phyloP scores from a whole-genome alignment of 1,140 invertebrate species.

The Drosophila arawakana region DNA sequence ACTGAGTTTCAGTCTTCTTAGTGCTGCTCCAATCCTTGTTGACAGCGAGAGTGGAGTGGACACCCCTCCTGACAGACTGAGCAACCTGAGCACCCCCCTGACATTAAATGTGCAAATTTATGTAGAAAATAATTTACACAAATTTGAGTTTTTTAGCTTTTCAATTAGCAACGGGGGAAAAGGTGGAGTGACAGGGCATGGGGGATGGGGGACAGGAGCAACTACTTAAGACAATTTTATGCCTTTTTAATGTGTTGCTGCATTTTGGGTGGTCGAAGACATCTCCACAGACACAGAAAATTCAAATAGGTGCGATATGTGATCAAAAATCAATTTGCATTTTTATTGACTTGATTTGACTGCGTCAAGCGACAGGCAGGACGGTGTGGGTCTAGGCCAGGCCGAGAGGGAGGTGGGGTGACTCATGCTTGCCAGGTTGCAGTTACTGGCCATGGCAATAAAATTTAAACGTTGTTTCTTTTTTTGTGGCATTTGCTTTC shows the following conservation, averaged over 20 bases:
- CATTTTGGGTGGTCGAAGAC: conserved; percentile 65
- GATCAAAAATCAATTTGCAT: conserved; percentile 73
- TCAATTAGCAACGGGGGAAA: conserved; percentile 58
- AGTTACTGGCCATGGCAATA: conserved; percentile 52
- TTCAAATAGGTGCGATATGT: conserved; percentile 75
- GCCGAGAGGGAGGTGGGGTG: neutral
- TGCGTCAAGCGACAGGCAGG: conserved; percentile 28
- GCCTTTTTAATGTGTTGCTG: conserved; percentile 64
- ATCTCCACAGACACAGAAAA: conserved; percentile 17
- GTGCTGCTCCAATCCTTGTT: conserved; percentile 54
- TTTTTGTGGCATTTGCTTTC: conserved; percentile 45
- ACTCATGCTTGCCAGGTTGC: conserved; percentile 12
- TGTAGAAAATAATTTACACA: conserved; percentile 77
- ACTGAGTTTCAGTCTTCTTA: neutral
- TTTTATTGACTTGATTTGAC: conserved; percentile 63
- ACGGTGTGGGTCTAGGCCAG: neutral
- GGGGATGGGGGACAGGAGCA: neutral
- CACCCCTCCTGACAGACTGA: neutral
- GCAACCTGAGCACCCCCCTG: neutral
- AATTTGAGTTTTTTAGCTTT: conserved; percentile 73
- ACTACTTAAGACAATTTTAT: conserved; percentile 63
- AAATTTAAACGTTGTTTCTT: conserved; percentile 70
- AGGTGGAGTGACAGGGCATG: neutral
- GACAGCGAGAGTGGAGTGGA: conserved; percentile 43
- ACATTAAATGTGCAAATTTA: conserved; percentile 73